Base-by-base conservation (phyloP, 1,140 invertebrate genomes). In the Eueides isabella region DNA sequence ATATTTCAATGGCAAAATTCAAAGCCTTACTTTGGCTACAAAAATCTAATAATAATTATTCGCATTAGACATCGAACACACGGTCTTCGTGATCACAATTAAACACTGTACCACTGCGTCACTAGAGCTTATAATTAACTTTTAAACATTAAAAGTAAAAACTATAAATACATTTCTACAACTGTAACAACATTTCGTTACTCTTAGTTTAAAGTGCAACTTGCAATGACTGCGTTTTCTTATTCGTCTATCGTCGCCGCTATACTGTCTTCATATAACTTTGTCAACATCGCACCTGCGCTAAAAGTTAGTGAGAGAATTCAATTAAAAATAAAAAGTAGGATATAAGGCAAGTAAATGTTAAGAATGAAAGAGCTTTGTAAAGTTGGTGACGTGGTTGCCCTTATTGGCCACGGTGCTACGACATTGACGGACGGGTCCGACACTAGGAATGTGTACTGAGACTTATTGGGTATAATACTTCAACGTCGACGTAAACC, bases 381-480 rank as follows among this genome's bases (percentile, higher is more conserved):
- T 55, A 55, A 55, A 55, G n/a, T 23, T 55, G 23, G n/a, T 55
- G 48, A 26, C 48, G 23, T n/a, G 48, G 48, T 55, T 23, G 23
- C 11, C 72, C 48, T 82, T 85, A 86, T 85, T 85, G 80, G 81
- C 76, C 73, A 67, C 79, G 67, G 72, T 35, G n/a, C 72, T n/a
- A 35, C 67, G 67, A 69, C 72, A 55, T 14, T 68, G 72, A 75
- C 33, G 76, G 82, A 75, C n/a, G 63, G 35, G 72, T 55, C 67
- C 28, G 38, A 69, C 62, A 38, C 62, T 14, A 64, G 41, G 73
- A 67, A 75, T 75, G 73, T 55, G 67, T 66, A 75, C 69, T 31
- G 61, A 75, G 67, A 75, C 62, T 88, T 88, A 91, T 89, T 88
- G 84, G 80, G 31, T 74, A 85, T 85, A 63, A 91, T 89, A 81